Evolutionary conservation across 2,113 vertebrate genomes (phyloP).

Genomic region (Pleuronectes platessa): DNA sequence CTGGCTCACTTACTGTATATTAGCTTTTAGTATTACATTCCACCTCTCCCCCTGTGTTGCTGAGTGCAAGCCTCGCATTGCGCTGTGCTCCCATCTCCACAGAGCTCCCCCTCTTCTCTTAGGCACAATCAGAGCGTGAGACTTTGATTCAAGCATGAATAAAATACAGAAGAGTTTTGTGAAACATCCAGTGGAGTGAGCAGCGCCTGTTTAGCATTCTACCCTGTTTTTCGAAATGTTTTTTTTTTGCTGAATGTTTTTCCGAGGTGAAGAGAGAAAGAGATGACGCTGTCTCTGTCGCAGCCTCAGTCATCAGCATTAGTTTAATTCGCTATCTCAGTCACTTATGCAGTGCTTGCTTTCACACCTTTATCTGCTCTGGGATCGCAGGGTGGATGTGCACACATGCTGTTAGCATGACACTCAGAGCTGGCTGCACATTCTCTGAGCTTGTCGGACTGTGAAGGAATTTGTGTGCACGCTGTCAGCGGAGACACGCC

Average conservation of each 20-base stretch:
- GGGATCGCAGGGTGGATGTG: neutral
- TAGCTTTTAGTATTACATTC: constrained; percentile 56
- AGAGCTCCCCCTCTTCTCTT: constrained; percentile 39
- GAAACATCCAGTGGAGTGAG: constrained; percentile 37
- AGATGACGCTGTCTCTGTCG: constrained; percentile 13
- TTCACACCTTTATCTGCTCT: constrained; percentile 11
- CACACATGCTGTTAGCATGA: neutral
- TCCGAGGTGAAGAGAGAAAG: constrained; percentile 21
- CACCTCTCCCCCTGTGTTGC: constrained; percentile 48
- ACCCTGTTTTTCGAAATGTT: neutral
- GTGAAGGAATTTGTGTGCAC: constrained; percentile 1
- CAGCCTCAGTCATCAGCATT: constrained; percentile 20
- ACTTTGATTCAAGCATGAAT: constrained; percentile 54
- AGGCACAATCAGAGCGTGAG: constrained; percentile 45
- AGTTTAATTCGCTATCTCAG: constrained; percentile 32
- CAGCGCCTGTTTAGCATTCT: constrained; percentile 8
- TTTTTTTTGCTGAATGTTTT: constrained; percentile 7
- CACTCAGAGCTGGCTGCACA: constrained; percentile 10
- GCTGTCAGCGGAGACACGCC: constrained; percentile 49
- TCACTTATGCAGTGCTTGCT: constrained; percentile 11
- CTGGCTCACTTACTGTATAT: constrained; percentile 52
- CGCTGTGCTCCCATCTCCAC: constrained; percentile 32
- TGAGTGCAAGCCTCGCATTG: constrained; percentile 21
- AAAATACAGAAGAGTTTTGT: constrained; percentile 52
- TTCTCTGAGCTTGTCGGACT: constrained; percentile 29